Percentiles rank a stretch among this genome's conserved stretches.
Conservation (phyloP, 2,113 vertebrate species). For the Oenanthe melanoleuca region DNA sequence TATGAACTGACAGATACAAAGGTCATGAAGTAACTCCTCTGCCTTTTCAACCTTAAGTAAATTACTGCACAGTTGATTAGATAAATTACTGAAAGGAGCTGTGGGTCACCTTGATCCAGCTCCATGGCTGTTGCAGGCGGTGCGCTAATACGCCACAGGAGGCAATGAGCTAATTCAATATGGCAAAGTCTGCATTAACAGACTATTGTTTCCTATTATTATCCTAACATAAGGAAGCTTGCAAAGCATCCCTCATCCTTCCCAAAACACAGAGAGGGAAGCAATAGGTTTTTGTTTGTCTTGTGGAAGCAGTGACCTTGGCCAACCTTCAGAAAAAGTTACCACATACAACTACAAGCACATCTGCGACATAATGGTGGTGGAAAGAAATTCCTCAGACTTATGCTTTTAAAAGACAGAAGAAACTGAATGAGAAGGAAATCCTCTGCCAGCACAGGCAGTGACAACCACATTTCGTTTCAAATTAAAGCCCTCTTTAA, state of each 20-base stretch:
- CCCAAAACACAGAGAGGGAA: neutral
- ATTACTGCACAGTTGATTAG: constrained; percentile 37
- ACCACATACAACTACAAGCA: neutral
- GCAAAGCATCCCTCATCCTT: neutral
- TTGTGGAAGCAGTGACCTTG: neutral
- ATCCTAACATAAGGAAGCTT: neutral
- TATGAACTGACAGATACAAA: constrained; percentile 31
- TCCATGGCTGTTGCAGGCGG: rapidly evolving
- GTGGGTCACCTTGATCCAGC: constrained; percentile 27
- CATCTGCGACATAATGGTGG: neutral
- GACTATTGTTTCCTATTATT: neutral
- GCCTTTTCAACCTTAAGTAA: constrained; percentile 31
- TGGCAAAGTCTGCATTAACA: neutral
- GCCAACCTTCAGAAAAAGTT: neutral
- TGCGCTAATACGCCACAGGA: neutral
- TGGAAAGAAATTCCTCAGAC: neutral
- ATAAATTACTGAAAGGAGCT: constrained; percentile 22
- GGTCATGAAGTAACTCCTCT: constrained; percentile 37
- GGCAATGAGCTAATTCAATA: neutral
- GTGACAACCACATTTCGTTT: neutral
- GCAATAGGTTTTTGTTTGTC: neutral
- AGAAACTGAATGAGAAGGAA: neutral
- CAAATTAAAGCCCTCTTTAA: constrained; percentile 12
- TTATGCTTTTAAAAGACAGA: neutral
- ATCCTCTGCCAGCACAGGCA: neutral